Percentiles rank a stretch among this genome's conserved stretches.
phyloP scores from a whole-genome alignment of 2,888 invertebrate genomes.

The Chymomyza procnemis region DNA sequence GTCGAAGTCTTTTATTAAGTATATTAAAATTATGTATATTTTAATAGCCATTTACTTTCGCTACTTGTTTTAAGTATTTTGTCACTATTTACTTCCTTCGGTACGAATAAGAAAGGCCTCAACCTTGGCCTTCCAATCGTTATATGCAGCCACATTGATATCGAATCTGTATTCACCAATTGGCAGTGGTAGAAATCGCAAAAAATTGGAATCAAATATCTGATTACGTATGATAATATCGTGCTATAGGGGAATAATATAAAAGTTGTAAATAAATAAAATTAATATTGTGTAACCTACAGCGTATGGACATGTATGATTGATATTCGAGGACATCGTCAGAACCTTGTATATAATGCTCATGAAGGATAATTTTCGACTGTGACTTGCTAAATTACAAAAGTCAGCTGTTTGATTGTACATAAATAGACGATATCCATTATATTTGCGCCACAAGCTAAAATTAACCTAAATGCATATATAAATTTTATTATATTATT shows the following conservation, averaged over 20 bases:
- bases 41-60: too few relatives aligned
- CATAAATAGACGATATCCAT: conserved; percentile 8
- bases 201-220: background rate
- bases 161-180: conserved; percentile 11
- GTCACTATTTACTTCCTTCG: background rate
- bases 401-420: conserved; percentile 4
- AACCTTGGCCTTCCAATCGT: conserved; percentile 3
- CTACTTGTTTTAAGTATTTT: too few relatives aligned
- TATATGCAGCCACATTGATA: conserved; percentile 6
- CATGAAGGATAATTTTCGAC: background rate
- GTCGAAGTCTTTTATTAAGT: too few relatives aligned
- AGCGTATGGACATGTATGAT: conserved; percentile 9
- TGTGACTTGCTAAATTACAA: background rate
- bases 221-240: conserved; percentile 3
- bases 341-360: background rate
- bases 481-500: background rate
- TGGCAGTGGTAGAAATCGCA: background rate
- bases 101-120: background rate
- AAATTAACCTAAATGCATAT: background rate
- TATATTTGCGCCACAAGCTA: conserved; percentile 5
- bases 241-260: conserved; percentile 1
- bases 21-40: too few relatives aligned
- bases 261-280: conserved; percentile 1
- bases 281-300: background rate
- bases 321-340: background rate